Evolutionary conservation across 2,797 vertebrate species (phyloP), one percentile per base, ranked within the genome.

Genomic region (Eleutherodactylus coqui): DNA sequence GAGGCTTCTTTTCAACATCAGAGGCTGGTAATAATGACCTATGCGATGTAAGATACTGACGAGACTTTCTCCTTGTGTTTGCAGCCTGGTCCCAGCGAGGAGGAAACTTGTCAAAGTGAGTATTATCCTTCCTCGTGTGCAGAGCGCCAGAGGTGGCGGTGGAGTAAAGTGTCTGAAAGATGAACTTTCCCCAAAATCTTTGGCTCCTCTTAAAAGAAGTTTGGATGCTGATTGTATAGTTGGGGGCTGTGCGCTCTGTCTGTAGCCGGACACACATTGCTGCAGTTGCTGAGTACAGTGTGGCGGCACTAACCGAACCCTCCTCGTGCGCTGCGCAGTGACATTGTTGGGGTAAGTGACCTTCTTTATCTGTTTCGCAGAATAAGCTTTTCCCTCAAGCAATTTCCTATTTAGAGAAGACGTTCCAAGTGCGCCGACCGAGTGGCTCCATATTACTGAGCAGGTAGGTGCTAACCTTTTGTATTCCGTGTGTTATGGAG

Each of bases 361-460:
- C 1, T 0, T 45, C 87, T 87, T 51, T 87, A 69, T 82, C 85
- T 32, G 19, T 24, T 27, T 5, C 79, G 84, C 90, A 99, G 98
- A 96, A 96, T 86, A 97, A 97, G 87, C 95, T 99, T 88, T 99
- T 99, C 75, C 97, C 98, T 86, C 96, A 97, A 95, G 98, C 98
- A 82, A 97, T 98, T 86, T 96, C 97, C 87, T 99, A 96, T 85
- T 92, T 99, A 89, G 96, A 99, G 93, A 96, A 94, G 90, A 96
- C 95, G 0, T 97, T 99, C 89, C 96, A 96, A 85, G 96, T 99
- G 80, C 95, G 96, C 27, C 95, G 91, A 86, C 93, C 96, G 76
- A 93, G 93, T 0, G 95, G 97, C 45, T 94, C 96, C 8, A 94
- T 99, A 85, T 92, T 98, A 79, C 95, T 99, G 72, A 98, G 96